These are phyloP conservation scores for Zootoca vivipara DNA, from an alignment of 2,113 vertebrate species.

Conservation along the genomic window DNA sequence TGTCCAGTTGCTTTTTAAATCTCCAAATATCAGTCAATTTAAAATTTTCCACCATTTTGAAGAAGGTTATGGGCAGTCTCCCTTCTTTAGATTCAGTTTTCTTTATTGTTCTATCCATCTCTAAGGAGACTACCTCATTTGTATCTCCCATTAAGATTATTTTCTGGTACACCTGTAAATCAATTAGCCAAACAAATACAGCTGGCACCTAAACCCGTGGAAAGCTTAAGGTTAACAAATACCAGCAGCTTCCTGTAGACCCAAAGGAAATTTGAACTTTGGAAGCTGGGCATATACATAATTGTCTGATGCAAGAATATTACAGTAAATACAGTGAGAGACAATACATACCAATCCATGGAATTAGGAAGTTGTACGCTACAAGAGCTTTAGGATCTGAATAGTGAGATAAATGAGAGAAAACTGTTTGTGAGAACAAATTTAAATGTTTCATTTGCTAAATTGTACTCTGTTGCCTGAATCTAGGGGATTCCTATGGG, in stretches of 20 bases:
- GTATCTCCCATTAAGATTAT: too few relatives aligned
- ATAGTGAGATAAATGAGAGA: not conserved
- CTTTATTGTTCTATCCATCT: too few relatives aligned
- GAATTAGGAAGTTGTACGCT: constrained; percentile 21
- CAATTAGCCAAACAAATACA: not conserved
- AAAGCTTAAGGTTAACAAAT: not conserved
- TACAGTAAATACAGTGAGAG: not conserved
- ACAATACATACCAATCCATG: constrained; percentile 60
- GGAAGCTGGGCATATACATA: not conserved
- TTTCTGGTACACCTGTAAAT: too few relatives aligned
- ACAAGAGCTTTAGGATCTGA: constrained; percentile 41
- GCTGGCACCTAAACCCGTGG: not conserved
- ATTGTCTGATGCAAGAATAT: not conserved
- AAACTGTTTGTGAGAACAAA: not conserved
- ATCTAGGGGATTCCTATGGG: not conserved
- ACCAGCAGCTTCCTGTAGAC: not conserved
- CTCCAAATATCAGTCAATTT: too few relatives aligned
- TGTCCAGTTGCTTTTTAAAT: too few relatives aligned
- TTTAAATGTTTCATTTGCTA: not conserved
- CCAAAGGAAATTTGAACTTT: too few relatives aligned
- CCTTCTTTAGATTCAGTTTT: too few relatives aligned
- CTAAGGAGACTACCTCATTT: too few relatives aligned
- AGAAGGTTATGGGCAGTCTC: too few relatives aligned
- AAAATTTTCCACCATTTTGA: too few relatives aligned
- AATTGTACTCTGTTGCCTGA: not conserved